A percentile compares a stretch with the other conserved stretches of the same genome.
phyloP scores from a whole-genome alignment of 2,113 vertebrate genomes.

The Alaudala cheleensis region DNA sequence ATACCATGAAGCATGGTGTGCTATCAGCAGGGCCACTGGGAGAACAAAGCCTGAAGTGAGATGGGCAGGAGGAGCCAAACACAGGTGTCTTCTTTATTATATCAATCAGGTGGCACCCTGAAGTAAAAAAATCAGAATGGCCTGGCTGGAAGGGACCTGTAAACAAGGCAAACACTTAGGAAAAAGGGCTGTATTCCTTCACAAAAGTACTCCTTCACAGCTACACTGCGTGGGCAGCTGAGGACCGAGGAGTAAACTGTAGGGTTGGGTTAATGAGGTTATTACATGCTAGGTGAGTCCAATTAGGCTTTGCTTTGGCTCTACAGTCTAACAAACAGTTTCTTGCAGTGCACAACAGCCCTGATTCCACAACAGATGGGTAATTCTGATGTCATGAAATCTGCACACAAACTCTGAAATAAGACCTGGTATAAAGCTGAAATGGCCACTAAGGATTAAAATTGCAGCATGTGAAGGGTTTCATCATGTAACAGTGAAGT shows the following conservation, averaged over 20 bases:
- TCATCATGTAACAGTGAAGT: not conserved
- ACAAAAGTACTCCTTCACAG: not conserved
- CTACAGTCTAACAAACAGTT: not conserved
- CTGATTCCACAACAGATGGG: not conserved
- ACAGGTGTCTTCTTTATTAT: rapidly evolving
- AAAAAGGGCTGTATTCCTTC: rapidly evolving
- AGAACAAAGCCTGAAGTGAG: not conserved
- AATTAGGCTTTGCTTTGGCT: not conserved
- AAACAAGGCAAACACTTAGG: not conserved
- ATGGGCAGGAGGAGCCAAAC: not conserved
- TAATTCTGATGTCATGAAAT: not conserved
- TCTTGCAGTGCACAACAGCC: not conserved
- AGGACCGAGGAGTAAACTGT: not conserved
- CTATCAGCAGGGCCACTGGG: not conserved
- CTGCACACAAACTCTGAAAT: not conserved
- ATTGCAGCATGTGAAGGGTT: not conserved
- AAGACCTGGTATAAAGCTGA: not conserved
- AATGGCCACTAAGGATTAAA: not conserved
- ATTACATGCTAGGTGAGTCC: not conserved
- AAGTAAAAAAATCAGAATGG: not conserved
- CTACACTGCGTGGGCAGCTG: rapidly evolving
- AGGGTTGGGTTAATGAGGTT: too few species aligned
- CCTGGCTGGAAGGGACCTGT: not conserved
- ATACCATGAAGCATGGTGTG: rapidly evolving
- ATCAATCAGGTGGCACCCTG: not conserved